A percentile compares a stretch with the other conserved stretches of the same genome.
Conservation (phyloP, 2,113 vertebrate genomes). For the Sebastes schlegelii region DNA sequence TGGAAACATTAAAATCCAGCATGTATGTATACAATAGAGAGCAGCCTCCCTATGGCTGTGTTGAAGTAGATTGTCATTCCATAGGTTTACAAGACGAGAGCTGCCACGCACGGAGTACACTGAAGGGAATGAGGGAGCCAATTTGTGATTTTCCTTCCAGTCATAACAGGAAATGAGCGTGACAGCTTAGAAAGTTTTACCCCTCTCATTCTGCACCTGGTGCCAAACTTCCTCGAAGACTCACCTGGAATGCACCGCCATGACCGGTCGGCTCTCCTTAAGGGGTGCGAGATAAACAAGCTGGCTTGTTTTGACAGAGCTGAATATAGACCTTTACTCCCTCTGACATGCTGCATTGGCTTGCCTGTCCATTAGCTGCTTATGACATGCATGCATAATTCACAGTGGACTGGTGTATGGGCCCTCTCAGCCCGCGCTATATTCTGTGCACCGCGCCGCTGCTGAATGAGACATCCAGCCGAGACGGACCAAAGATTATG, state of each 20-base stretch:
- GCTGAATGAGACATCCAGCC: constrained; percentile 58
- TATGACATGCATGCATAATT: constrained; percentile 80
- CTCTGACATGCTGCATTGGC: constrained; percentile 74
- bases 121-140: constrained; percentile 39
- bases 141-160: constrained; percentile 66
- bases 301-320: constrained; percentile 76
- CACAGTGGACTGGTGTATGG: constrained; percentile 52
- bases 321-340: constrained; percentile 74
- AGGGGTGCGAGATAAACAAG: constrained; percentile 65
- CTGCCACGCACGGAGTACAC: background rate
- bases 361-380: constrained; percentile 74
- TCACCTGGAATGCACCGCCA: constrained; percentile 70
- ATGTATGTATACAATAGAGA: constrained; percentile 8
- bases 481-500: constrained; percentile 72
- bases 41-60: too few relatives aligned
- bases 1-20: constrained; percentile 10
- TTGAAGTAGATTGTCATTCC: background rate
- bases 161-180: constrained; percentile 49
- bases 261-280: constrained; percentile 54
- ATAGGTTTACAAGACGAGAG: constrained; percentile 29
- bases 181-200: constrained; percentile 70
- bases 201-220: constrained; percentile 49
- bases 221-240: constrained; percentile 52
- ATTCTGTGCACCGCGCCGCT: constrained; percentile 37
- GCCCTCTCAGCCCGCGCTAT: constrained; percentile 31